Evolutionary conservation across 2,113 vertebrate species (phyloP).

Genomic region (Lates calcarifer): DNA sequence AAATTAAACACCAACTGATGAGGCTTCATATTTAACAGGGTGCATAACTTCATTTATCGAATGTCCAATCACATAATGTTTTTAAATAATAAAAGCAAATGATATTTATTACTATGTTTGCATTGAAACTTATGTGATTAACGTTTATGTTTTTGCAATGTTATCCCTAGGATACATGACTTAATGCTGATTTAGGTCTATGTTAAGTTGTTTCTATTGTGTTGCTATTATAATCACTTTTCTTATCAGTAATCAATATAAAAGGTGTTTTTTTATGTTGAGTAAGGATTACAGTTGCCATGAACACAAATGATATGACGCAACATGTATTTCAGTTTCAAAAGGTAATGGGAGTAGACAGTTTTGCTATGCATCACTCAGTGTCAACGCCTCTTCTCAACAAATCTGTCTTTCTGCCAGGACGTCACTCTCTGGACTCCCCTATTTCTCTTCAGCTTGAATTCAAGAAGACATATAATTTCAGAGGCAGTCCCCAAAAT

Average conservation of each 20-base stretch:
- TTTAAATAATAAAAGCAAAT: conserved; percentile 4
- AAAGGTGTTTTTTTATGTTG: conserved; percentile 26
- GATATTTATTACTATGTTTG: background rate
- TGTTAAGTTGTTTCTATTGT: background rate
- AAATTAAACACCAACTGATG: conserved; percentile 39
- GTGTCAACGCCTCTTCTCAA: conserved; percentile 85
- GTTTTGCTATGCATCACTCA: conserved; percentile 84
- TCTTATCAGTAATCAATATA: conserved; percentile 23
- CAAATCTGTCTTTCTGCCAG: conserved; percentile 84
- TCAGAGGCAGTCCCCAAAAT: conserved; percentile 46
- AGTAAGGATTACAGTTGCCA: conserved; percentile 73
- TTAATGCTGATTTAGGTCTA: background rate
- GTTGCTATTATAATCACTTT: conserved; percentile 12
- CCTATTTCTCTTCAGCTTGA: conserved; percentile 61
- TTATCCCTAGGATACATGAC: background rate
- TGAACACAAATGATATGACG: conserved; percentile 83
- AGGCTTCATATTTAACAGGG: conserved; percentile 15
- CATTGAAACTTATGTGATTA: background rate
- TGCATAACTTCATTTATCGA: background rate
- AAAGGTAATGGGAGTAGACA: conserved; percentile 85
- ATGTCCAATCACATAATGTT: background rate
- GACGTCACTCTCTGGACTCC: conserved; percentile 73
- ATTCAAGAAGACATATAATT: conserved; percentile 63
- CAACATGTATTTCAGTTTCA: conserved; percentile 84
- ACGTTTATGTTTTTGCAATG: background rate